phyloP scores from a whole-genome alignment of 2,113 vertebrate species.

The Gnathonemus echidnorhynchus region DNA sequence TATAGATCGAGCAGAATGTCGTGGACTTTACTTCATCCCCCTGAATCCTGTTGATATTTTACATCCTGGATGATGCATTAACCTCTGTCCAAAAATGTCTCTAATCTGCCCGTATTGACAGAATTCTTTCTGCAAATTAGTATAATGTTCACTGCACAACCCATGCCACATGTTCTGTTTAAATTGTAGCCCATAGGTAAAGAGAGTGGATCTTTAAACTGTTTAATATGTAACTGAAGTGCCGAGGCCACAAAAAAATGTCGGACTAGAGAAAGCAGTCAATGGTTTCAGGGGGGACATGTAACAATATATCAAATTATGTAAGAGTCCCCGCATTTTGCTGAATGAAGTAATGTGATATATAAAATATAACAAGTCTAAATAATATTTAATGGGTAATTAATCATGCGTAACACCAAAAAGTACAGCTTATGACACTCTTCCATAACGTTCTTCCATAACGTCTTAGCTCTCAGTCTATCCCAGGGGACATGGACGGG shows the following conservation, averaged over 20 bases:
- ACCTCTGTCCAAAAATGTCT: neutral
- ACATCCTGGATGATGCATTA: conserved; percentile 13
- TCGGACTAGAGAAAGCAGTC: neutral
- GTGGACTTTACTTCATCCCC: conserved; percentile 17
- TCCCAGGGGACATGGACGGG: neutral
- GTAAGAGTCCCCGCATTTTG: neutral
- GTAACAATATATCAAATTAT: neutral
- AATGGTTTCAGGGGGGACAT: neutral
- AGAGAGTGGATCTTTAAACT: neutral
- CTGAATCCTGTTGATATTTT: neutral
- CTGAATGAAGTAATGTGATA: neutral
- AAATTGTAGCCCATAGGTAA: neutral
- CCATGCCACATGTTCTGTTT: neutral
- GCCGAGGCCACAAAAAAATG: neutral
- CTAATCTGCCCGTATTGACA: neutral
- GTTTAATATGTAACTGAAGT: neutral
- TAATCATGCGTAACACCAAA: neutral
- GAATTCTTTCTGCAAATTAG: neutral
- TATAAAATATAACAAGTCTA: neutral
- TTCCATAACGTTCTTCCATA: neutral
- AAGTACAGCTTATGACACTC: neutral
- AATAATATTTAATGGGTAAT: neutral
- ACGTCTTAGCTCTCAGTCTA: neutral
- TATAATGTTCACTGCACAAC: neutral
- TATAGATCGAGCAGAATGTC: neutral